A percentile compares a stretch with the other conserved stretches of the same genome.
Conservation (phyloP, 2,888 invertebrate species). For the Callyntrura guangdongensis region DNA sequence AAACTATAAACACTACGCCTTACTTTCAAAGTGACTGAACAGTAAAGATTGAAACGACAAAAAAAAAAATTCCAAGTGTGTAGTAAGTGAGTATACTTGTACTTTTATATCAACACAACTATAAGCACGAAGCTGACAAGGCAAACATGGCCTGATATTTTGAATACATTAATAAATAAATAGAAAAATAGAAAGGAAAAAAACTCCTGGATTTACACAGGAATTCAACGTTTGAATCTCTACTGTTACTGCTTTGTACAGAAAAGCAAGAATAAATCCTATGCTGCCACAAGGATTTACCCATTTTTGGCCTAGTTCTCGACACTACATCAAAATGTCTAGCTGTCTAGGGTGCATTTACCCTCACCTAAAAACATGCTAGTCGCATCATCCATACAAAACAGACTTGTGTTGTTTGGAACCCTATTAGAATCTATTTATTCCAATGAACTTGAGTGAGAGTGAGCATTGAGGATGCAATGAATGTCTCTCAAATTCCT, state of each 20-base stretch:
- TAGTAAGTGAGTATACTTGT: background rate
- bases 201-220: conserved; percentile 17
- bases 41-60: no score
- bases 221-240: conserved; percentile 44
- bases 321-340: conserved; percentile 1
- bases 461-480: conserved; percentile 55
- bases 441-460: conserved; percentile 13
- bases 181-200: conserved; percentile 6
- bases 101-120: background rate
- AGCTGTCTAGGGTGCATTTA: background rate
- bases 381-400: conserved; percentile 2
- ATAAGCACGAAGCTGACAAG: background rate
- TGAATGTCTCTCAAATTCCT: conserved; percentile 38
- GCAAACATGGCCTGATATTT: conserved; percentile 20
- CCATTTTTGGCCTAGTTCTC: background rate
- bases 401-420: background rate
- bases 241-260: conserved; percentile 23
- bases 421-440: conserved; percentile 1
- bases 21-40: no score
- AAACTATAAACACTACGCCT: background rate
- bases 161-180: background rate
- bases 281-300: conserved; percentile 47
- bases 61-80: background rate
- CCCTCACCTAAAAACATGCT: background rate
- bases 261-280: conserved; percentile 44